Conservation (phyloP, 2,797 vertebrate genomes). For the Ptychadena robeensis region DNA sequence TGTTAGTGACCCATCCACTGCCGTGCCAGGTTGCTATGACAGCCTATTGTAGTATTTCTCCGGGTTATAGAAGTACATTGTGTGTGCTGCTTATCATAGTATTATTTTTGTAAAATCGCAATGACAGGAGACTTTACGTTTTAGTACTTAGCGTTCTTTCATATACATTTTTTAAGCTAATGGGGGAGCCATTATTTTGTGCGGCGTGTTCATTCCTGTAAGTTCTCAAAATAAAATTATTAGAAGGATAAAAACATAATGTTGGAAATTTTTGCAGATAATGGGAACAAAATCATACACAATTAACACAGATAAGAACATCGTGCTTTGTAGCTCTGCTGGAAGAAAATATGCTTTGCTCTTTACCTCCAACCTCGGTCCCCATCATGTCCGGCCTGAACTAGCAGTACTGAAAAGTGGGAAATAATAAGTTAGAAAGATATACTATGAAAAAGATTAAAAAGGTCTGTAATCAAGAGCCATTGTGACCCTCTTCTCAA, state of each 20-base stretch:
- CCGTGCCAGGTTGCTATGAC: constrained; percentile 43
- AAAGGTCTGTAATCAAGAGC: constrained; percentile 1
- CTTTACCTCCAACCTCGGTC: neutral
- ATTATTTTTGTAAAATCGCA: constrained; percentile 49
- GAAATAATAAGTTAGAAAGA: neutral
- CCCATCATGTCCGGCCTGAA: neutral
- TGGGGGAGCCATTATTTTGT: constrained; percentile 26
- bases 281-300: constrained; percentile 29
- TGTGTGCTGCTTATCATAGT: constrained; percentile 14
- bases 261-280: constrained; percentile 10
- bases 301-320: constrained; percentile 40
- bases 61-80: constrained; percentile 44
- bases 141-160: constrained; percentile 13
- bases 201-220: constrained; percentile 12
- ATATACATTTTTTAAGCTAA: constrained; percentile 9
- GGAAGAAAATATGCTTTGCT: neutral
- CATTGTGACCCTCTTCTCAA: neutral
- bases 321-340: constrained; percentile 8
- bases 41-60: constrained; percentile 32
- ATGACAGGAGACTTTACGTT: constrained; percentile 26
- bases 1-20: neutral
- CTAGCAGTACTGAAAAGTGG: neutral
- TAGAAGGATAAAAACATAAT: constrained; percentile 10
- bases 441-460: neutral
- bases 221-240: constrained; percentile 38